Base-by-base conservation (phyloP, 2,888 invertebrate genomes). In the Rhagonycha fulva region DNA sequence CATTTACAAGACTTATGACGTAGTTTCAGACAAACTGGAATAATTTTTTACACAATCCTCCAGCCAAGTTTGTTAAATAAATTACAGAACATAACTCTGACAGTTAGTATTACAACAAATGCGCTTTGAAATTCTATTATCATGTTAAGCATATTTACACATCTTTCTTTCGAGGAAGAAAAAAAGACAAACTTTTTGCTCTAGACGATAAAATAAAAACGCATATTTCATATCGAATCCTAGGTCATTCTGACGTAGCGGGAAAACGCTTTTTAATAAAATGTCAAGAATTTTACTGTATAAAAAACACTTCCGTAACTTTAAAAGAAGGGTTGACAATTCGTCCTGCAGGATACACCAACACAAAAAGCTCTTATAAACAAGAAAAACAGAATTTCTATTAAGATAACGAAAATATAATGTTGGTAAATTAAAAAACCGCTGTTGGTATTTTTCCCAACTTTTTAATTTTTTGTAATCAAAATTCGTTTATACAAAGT, bases 261-360 rank as follows among this genome's bases (percentile, higher is more conserved):
- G 47, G 26, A 63, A 74, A 32, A 61, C 62, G 69, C 28, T 62
- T 66, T 60, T 28, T 62, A 62, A 69, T n/a, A 67, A 68, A 72
- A 68, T 32, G 72, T 72, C 47, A 24, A 68, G 62, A 60, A 68
- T 72, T 72, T 68, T 66, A 66, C 26, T 24, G 26, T 66, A 66
- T 12, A 24, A 66, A 66, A 66, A 47, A n/a, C 47, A 47, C 47
- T 47, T 47, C 47, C 47, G 47, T 47, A n/a, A 47, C 47, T 72
- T 72, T 72, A 66, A 72, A 72, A 72, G 68, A 72, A 72, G 67
- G 68, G 72, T 72, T 68, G 69, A 62, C 72, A 72, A 67, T 68
- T 72, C 68, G 61, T 24, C n/a, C 47, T 47, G n/a, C n/a, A 12
- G n/a, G n/a, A 47, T 47, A 47, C 47, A 7, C 47, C n/a, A n/a